phyloP scores from a whole-genome alignment of 1,140 invertebrate genomes.

The Hypsibius dujardini region DNA sequence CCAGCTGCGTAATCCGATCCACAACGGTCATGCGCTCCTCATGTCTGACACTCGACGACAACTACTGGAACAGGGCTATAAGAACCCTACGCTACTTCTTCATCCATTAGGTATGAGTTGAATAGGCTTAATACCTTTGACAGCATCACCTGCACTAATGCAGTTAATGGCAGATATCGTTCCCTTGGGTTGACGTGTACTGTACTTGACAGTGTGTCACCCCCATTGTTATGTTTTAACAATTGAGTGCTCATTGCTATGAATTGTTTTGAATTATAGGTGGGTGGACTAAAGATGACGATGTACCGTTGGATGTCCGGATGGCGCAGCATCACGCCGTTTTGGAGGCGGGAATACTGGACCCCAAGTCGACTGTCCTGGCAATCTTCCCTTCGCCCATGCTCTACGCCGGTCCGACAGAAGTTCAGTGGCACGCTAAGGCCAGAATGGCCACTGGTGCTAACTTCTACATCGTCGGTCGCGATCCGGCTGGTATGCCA shows the following conservation, averaged over 20 bases:
- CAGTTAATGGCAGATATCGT: no score
- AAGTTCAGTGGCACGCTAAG: constrained; percentile 98
- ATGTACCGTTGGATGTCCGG: constrained; percentile 64
- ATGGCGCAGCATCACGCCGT: constrained; percentile 72
- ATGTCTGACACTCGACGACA: constrained; percentile 81
- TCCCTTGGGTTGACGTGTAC: no score
- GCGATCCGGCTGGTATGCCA: constrained; percentile 90
- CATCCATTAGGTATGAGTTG: constrained; percentile 54
- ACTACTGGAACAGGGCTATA: constrained; percentile 64
- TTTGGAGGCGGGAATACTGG: constrained; percentile 62
- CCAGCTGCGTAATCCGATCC: constrained; percentile 92
- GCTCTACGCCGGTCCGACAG: constrained; percentile 97
- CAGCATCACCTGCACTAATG: no score
- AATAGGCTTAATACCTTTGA: no score
- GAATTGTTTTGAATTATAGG: constrained; percentile 35
- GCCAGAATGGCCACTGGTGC: constrained; percentile 85
- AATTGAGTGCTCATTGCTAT: no score
- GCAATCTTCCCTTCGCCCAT: constrained; percentile 99
- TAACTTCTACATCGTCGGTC: constrained; percentile 94
- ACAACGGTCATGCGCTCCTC: constrained; percentile 92
- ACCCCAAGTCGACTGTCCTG: constrained; percentile 64
- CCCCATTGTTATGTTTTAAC: no score
- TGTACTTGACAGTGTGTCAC: no score
- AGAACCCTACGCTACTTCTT: constrained; percentile 79
- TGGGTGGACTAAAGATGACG: constrained; percentile 98